These are phyloP conservation scores for Cryptosula pallasiana DNA, from an alignment of 2,888 invertebrate genomes.

Conservation along the genomic window DNA sequence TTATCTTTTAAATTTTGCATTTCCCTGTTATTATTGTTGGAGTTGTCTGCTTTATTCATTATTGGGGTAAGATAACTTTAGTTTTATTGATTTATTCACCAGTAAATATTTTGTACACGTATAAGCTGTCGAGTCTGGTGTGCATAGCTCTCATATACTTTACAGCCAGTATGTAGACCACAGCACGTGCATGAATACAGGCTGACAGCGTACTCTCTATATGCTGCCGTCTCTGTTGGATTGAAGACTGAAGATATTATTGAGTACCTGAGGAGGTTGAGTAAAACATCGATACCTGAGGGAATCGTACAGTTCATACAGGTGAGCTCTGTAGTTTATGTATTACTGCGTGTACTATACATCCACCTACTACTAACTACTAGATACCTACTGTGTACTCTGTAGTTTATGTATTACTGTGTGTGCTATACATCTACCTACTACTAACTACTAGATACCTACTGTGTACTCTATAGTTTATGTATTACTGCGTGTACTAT, in stretches of 20 bases:
- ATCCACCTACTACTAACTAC: not conserved
- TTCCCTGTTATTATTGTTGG: too few species aligned
- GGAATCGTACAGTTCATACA: constrained; percentile 91
- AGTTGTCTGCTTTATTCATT: too few species aligned
- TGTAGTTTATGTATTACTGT: too few species aligned
- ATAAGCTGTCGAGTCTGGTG: too few species aligned
- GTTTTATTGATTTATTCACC: too few species aligned
- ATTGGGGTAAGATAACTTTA: too few species aligned
- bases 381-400: not conserved
- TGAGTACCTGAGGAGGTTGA: constrained; percentile 87
- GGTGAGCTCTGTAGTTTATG: constrained; percentile 36
- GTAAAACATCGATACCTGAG: constrained; percentile 89
- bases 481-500: too few species aligned
- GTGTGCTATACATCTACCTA: too few species aligned
- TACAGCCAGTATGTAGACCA: constrained; percentile 88
- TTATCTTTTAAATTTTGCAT: too few species aligned
- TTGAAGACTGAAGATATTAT: constrained; percentile 94
- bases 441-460: not conserved
- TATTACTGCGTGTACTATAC: not conserved
- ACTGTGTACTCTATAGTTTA: too few species aligned
- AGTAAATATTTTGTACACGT: too few species aligned
- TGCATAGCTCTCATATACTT: too few species aligned
- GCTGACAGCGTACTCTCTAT: constrained; percentile 94
- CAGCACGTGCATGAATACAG: constrained; percentile 93
- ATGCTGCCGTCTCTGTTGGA: constrained; percentile 98